Conservation (phyloP, 2,888 invertebrate genomes). For the Agonopterix arenella region DNA sequence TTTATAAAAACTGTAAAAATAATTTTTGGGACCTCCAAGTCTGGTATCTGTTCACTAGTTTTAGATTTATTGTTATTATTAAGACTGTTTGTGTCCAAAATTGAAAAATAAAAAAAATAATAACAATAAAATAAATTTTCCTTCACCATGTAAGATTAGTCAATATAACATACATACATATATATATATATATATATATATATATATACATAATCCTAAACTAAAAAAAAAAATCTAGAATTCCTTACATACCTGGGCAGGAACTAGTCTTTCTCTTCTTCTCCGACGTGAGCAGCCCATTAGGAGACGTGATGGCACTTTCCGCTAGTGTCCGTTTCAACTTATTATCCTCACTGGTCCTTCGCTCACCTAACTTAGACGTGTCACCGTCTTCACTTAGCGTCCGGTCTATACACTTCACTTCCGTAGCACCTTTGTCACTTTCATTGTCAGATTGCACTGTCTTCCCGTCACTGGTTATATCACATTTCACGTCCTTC, state of each 20-base stretch:
- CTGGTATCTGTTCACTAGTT: too few species aligned
- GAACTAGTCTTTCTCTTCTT: conserved; percentile 80
- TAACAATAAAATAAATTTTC: too few species aligned
- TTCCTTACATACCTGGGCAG: conserved; percentile 56
- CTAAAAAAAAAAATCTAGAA: neutral
- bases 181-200: too few species aligned
- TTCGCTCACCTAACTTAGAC: conserved; percentile 9
- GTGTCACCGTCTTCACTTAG: conserved; percentile 39
- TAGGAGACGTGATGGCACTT: conserved; percentile 68
- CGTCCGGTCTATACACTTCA: conserved; percentile 58
- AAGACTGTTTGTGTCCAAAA: too few species aligned
- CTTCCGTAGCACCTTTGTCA: conserved; percentile 60
- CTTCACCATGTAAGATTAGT: too few species aligned
- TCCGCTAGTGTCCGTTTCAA: conserved; percentile 68
- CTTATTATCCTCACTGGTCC: conserved; percentile 28
- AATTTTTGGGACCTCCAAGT: too few species aligned
- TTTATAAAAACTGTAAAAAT: too few species aligned
- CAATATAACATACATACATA: too few species aligned
- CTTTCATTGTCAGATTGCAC: conserved; percentile 53
- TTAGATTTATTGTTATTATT: too few species aligned
- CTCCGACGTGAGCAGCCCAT: conserved; percentile 78
- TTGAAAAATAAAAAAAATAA: too few species aligned
- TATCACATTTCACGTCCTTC: conserved; percentile 64
- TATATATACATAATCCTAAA: neutral
- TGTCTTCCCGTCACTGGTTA: conserved; percentile 52